Conservation (phyloP, 1,140 invertebrate genomes). For the Formica exsecta region DNA sequence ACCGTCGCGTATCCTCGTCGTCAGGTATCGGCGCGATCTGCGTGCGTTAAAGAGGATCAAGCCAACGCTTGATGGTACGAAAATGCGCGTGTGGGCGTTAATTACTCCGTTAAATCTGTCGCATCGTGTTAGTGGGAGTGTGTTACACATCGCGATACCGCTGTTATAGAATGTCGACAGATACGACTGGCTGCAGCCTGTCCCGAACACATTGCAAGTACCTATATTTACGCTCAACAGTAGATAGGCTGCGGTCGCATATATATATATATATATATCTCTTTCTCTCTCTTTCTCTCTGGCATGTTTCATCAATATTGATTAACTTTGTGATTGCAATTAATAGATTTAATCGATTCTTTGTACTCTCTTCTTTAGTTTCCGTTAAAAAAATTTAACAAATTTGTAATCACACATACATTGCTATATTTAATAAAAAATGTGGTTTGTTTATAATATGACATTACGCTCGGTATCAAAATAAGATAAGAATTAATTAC, state of each 20-base stretch:
- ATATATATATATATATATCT: too few species aligned
- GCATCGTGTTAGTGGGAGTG: conserved; percentile 67
- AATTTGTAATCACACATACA: neutral
- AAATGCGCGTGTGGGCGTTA: conserved; percentile 71
- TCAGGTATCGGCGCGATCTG: neutral
- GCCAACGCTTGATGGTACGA: conserved; percentile 24
- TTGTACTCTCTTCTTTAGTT: neutral
- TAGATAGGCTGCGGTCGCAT: conserved; percentile 13
- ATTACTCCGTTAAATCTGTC: conserved; percentile 72
- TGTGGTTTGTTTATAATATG: neutral
- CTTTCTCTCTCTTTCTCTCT: neutral
- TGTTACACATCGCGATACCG: conserved; percentile 59
- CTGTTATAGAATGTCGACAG: conserved; percentile 65
- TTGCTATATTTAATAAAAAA: neutral
- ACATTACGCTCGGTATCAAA: neutral
- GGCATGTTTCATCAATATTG: neutral
- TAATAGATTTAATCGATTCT: neutral
- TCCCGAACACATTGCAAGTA: conserved; percentile 36
- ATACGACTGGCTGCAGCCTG: conserved; percentile 53
- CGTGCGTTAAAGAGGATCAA: neutral
- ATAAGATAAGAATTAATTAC: neutral
- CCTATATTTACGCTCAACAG: conserved; percentile 29
- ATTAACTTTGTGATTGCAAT: neutral
- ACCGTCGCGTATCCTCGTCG: neutral
- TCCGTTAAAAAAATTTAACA: neutral